These are phyloP conservation scores for Cirrhinus mrigala DNA, from an alignment of 2,797 vertebrate genomes.

Conservation along the genomic window DNA sequence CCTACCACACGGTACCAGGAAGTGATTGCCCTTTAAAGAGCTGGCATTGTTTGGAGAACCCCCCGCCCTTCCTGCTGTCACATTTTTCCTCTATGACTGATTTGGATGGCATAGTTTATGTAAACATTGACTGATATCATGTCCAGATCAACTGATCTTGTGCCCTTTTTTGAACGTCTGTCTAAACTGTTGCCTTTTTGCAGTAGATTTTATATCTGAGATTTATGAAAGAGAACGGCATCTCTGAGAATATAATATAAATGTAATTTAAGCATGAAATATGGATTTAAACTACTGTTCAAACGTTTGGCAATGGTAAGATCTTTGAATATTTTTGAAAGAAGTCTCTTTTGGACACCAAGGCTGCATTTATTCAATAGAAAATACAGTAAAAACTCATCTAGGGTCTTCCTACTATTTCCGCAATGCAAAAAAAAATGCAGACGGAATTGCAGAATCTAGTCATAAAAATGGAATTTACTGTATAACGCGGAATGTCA, in stretches of 20 bases:
- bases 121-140: conserved; percentile 7
- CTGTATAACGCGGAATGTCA: no score
- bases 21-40: conserved; percentile 69
- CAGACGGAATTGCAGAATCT: no score
- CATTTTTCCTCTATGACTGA: conserved; percentile 53
- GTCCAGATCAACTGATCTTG: conserved; percentile 2
- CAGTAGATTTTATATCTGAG: neutral
- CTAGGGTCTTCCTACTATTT: no score
- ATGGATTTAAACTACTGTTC: neutral
- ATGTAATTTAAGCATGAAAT: neutral
- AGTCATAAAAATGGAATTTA: no score
- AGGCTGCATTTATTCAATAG: neutral
- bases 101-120: conserved; percentile 49
- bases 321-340: neutral
- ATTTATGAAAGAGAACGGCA: neutral
- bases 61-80: conserved; percentile 36
- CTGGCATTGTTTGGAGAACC: conserved; percentile 71
- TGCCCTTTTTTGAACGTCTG: neutral
- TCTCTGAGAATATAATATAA: neutral
- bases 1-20: conserved; percentile 78
- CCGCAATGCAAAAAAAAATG: no score
- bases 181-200: neutral
- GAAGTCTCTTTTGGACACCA: neutral
- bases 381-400: neutral
- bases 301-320: neutral